A percentile compares a stretch with the other conserved stretches of the same genome.
These are phyloP conservation scores for Fopius arisanus DNA, from an alignment of 1,140 invertebrate genomes.

Conservation along the genomic window DNA sequence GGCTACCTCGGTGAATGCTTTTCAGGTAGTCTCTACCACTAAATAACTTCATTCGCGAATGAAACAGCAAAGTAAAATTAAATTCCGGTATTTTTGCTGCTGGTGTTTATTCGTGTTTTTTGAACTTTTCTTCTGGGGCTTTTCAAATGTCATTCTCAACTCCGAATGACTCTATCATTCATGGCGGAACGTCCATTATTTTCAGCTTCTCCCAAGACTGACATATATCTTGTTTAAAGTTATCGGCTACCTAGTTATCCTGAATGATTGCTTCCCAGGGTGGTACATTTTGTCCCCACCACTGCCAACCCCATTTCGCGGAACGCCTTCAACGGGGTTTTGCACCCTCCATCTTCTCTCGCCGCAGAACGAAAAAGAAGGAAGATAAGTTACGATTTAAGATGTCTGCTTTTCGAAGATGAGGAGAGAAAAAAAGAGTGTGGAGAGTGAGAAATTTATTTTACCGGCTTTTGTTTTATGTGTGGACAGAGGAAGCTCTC, in stretches of 20 bases:
- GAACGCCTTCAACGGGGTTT: not conserved
- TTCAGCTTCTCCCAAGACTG: constrained; percentile 24
- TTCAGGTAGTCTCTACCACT: not conserved
- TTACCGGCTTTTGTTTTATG: not conserved
- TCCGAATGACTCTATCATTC: not conserved
- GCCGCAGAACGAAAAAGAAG: not conserved
- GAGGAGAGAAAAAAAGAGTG: not conserved
- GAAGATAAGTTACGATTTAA: constrained; percentile 28
- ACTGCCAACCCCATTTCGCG: not conserved
- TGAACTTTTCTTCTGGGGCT: constrained; percentile 19
- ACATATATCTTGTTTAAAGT: constrained; percentile 51
- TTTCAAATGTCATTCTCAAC: not conserved
- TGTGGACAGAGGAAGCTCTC: too few species aligned
- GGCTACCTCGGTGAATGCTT: not conserved
- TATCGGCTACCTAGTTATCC: constrained; percentile 51
- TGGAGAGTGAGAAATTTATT: not conserved
- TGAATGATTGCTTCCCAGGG: constrained; percentile 45
- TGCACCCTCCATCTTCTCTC: not conserved
- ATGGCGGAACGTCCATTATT: not conserved
- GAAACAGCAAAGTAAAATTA: not conserved
- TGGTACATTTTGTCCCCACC: constrained; percentile 21
- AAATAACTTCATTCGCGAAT: not conserved
- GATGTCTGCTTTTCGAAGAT: constrained; percentile 17
- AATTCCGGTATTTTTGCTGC: not conserved
- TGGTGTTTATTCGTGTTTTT: not conserved